phyloP scores from a whole-genome alignment of 2,888 invertebrate species.

The Drosophila glabriapex region DNA sequence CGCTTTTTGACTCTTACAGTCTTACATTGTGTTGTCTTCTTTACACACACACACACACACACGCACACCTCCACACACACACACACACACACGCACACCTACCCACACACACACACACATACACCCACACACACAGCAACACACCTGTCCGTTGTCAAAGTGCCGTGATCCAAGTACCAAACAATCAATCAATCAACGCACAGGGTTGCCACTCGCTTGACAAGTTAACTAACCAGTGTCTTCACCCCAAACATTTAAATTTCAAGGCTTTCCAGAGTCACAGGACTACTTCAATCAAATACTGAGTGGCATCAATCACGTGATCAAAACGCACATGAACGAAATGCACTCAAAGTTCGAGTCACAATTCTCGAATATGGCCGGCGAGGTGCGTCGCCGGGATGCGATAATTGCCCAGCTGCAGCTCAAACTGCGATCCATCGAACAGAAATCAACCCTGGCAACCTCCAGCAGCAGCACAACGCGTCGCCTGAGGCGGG shows the following conservation, averaged over 20 bases:
- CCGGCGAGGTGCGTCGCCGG: constrained; percentile 92
- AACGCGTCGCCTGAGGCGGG: constrained; percentile 56
- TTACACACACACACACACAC: neutral
- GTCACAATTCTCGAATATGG: constrained; percentile 90
- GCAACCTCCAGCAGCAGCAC: constrained; percentile 11
- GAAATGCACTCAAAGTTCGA: constrained; percentile 91
- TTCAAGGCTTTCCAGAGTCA: constrained; percentile 89
- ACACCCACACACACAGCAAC: neutral
- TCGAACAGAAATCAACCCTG: constrained; percentile 79
- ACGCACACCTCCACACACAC: neutral
- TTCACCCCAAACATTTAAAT: constrained; percentile 15
- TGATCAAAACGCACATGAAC: constrained; percentile 91
- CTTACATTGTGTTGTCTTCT: constrained; percentile 20
- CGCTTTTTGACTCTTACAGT: constrained; percentile 31
- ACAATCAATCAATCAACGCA: constrained; percentile 2
- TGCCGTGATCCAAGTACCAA: neutral
- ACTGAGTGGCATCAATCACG: constrained; percentile 91
- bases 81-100: neutral
- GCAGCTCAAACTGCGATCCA: constrained; percentile 90
- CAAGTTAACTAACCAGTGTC: constrained; percentile 25
- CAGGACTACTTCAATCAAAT: constrained; percentile 94
- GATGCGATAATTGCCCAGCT: constrained; percentile 93
- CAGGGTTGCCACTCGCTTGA: constrained; percentile 6
- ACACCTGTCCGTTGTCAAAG: constrained; percentile 6
- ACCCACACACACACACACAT: neutral